A percentile compares a stretch with the other conserved stretches of the same genome.
These are phyloP conservation scores for Bradypodion pumilum DNA, from an alignment of 2,797 vertebrate species.

Conservation along the genomic window DNA sequence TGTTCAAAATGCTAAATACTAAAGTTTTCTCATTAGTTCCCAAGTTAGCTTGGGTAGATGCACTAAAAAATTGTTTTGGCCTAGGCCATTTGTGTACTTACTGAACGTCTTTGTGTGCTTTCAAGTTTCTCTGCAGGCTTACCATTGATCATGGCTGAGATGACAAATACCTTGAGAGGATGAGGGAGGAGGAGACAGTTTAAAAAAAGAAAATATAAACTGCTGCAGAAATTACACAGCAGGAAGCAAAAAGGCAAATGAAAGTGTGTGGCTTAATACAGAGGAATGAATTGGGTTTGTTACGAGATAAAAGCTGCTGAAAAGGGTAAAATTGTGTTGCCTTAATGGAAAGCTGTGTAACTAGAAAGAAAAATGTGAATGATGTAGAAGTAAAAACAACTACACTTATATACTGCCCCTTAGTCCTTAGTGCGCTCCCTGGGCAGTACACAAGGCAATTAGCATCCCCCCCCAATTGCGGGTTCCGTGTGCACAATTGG, in stretches of 20 bases:
- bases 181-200: background rate
- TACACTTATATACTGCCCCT: too few relatives aligned
- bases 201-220: constrained; percentile 7
- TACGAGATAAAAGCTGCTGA: background rate
- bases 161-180: background rate
- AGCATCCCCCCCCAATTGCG: too few relatives aligned
- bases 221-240: background rate
- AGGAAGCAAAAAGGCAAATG: background rate
- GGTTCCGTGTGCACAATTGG: too few relatives aligned
- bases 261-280: background rate
- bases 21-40: background rate
- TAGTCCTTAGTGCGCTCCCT: too few relatives aligned
- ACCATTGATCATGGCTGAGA: background rate
- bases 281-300: background rate
- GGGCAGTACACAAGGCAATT: too few relatives aligned
- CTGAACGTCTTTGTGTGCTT: background rate
- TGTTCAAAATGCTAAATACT: background rate
- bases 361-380: background rate
- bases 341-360: background rate
- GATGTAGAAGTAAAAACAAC: too few relatives aligned
- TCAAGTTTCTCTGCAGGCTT: background rate
- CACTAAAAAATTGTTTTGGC: background rate
- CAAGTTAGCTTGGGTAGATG: constrained; percentile 8
- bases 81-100: background rate
- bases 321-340: background rate